Conservation (phyloP, 2,888 invertebrate species). For the Villa cingulata region DNA sequence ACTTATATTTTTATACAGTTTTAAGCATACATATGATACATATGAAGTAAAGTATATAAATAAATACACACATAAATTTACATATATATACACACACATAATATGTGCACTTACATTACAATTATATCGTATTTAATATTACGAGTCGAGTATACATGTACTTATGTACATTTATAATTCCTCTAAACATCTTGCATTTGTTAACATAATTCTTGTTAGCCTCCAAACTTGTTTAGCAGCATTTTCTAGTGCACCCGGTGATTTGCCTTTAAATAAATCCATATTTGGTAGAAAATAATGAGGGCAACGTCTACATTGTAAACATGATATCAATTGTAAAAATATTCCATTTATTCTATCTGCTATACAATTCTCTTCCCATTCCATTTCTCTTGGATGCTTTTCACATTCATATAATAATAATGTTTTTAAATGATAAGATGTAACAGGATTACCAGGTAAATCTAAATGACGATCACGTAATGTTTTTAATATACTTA, state of each 20-base stretch:
- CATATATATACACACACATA: too few relatives aligned
- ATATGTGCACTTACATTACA: too few relatives aligned
- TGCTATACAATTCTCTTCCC: constrained; percentile 86
- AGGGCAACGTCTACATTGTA: constrained; percentile 89
- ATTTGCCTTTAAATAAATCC: constrained; percentile 87
- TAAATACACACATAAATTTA: too few relatives aligned
- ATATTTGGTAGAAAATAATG: constrained; percentile 92
- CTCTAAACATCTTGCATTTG: constrained; percentile 81
- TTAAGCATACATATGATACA: too few relatives aligned
- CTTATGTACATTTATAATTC: constrained; percentile 76
- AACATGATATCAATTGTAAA: constrained; percentile 84
- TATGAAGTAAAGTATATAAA: too few relatives aligned
- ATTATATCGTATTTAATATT: too few relatives aligned
- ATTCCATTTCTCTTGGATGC: constrained; percentile 84
- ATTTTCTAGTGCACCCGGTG: constrained; percentile 78
- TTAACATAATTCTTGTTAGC: constrained; percentile 79
- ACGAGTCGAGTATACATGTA: too few relatives aligned
- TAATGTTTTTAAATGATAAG: constrained; percentile 83
- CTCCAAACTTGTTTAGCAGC: constrained; percentile 91
- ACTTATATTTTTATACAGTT: too few relatives aligned
- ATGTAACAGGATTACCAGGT: constrained; percentile 78
- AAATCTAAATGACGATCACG: constrained; percentile 81
- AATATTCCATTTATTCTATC: constrained; percentile 90
- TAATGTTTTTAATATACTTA: constrained; percentile 81
- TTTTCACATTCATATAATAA: constrained; percentile 93